phyloP scores from a whole-genome alignment of 2,888 invertebrate species.

The Sialis lutaria region DNA sequence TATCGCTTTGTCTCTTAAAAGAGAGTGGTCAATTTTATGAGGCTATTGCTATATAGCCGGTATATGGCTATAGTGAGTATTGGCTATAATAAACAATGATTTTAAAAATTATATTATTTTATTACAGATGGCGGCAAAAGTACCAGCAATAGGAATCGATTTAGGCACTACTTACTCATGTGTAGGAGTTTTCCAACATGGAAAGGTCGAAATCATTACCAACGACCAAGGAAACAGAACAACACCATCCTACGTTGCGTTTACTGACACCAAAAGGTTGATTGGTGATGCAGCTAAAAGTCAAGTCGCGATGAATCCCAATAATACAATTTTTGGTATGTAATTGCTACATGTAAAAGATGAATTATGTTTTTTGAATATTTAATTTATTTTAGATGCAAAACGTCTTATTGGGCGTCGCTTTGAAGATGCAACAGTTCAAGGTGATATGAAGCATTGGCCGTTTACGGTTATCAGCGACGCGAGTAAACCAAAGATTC shows the following conservation, averaged over 20 bases:
- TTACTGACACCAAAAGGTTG: slow-evolving; percentile 68
- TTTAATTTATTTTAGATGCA: slow-evolving; percentile 52
- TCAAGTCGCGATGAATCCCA: slow-evolving; percentile 76
- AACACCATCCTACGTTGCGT: slow-evolving; percentile 71
- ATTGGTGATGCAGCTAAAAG: slow-evolving; percentile 74
- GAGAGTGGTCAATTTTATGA: no score
- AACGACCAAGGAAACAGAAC: slow-evolving; percentile 84
- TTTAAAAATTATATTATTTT: slow-evolving; percentile 1
- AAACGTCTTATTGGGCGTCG: slow-evolving; percentile 87
- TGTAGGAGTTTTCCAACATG: slow-evolving; percentile 84
- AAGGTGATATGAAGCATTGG: slow-evolving; percentile 88
- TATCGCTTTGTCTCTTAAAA: no score
- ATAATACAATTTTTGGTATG: slow-evolving; percentile 67
- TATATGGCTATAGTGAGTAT: no score
- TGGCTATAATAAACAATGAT: background rate
- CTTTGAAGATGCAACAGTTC: slow-evolving; percentile 77
- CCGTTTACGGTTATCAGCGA: slow-evolving; percentile 77
- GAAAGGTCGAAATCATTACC: slow-evolving; percentile 79
- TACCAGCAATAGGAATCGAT: slow-evolving; percentile 90
- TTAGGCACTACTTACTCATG: slow-evolving; percentile 92
- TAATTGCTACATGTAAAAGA: background rate
- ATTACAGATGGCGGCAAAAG: slow-evolving; percentile 37
- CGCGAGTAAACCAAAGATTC: slow-evolving; percentile 63
- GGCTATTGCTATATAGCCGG: no score
- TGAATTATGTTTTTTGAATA: slow-evolving; percentile 1